Evolutionary conservation across 1,140 invertebrate genomes (phyloP).

Genomic region (Lasioglossum albipes): DNA sequence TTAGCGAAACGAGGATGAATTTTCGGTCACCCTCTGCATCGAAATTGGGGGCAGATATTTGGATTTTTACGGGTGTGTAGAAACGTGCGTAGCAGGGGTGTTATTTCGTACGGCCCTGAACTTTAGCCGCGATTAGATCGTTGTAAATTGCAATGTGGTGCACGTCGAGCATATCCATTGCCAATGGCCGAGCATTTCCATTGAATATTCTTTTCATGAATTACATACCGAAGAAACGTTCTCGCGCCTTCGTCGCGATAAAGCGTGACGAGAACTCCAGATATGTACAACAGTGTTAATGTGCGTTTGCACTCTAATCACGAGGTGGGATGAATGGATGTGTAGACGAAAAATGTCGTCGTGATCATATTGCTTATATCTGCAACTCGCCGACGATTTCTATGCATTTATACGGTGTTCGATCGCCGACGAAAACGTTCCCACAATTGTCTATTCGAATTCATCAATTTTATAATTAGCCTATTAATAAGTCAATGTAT

Average conservation of each 20-base stretch:
- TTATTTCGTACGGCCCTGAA: conserved; percentile 59
- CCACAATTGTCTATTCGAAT: not conserved
- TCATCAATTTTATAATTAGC: too few relatives aligned
- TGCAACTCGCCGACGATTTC: not conserved
- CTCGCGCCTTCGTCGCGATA: conserved; percentile 61
- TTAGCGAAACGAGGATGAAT: too few relatives aligned
- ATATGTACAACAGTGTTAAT: conserved; percentile 56
- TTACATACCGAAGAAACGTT: conserved; percentile 69
- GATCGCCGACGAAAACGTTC: not conserved
- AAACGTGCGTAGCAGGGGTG: not conserved
- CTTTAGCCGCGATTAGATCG: conserved; percentile 73
- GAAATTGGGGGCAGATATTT: not conserved
- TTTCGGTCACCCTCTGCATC: not conserved
- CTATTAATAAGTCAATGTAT: too few relatives aligned
- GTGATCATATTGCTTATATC: conserved; percentile 20
- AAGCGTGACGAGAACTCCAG: conserved; percentile 65
- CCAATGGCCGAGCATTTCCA: conserved; percentile 67
- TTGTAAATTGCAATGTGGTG: conserved; percentile 73
- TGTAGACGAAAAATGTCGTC: conserved; percentile 47
- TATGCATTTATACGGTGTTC: not conserved
- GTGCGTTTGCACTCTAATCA: conserved; percentile 58
- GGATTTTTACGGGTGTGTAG: not conserved
- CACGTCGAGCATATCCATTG: conserved; percentile 72
- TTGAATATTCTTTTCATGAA: conserved; percentile 76
- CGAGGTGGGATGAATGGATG: conserved; percentile 52